Conservation (phyloP, 2,113 vertebrate species). For the Hepsetus odoe region DNA sequence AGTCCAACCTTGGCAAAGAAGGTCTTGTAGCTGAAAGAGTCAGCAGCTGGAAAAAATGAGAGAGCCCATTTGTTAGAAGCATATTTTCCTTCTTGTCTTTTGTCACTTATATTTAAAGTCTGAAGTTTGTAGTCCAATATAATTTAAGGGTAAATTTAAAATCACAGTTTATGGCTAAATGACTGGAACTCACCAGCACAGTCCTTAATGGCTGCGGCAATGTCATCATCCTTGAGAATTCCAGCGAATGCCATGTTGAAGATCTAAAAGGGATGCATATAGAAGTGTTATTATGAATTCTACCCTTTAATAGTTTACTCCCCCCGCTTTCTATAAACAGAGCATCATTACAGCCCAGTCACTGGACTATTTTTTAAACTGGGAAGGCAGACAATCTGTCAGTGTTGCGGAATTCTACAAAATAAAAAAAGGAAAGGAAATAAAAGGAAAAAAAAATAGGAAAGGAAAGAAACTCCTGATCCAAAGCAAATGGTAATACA, state of each 20-base stretch:
- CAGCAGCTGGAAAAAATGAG: constrained; percentile 67
- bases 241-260: constrained; percentile 66
- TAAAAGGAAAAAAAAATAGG: too few species aligned
- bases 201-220: constrained; percentile 66
- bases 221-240: constrained; percentile 71
- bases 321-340: neutral
- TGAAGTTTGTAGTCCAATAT: neutral
- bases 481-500: too few species aligned
- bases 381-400: too few species aligned
- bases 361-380: neutral
- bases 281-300: too few species aligned
- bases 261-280: too few species aligned
- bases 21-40: constrained; percentile 75
- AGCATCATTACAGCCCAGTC: neutral
- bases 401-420: too few species aligned
- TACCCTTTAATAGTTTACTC: too few species aligned
- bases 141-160: neutral
- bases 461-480: too few species aligned
- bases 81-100: neutral
- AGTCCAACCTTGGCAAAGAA: constrained; percentile 74
- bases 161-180: neutral
- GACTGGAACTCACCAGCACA: constrained; percentile 65
- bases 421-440: too few species aligned
- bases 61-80: neutral
- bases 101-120: neutral